A percentile compares a stretch with the other conserved stretches of the same genome.
Conservation (phyloP, 2,888 invertebrate species). For the Chirona hameri region DNA sequence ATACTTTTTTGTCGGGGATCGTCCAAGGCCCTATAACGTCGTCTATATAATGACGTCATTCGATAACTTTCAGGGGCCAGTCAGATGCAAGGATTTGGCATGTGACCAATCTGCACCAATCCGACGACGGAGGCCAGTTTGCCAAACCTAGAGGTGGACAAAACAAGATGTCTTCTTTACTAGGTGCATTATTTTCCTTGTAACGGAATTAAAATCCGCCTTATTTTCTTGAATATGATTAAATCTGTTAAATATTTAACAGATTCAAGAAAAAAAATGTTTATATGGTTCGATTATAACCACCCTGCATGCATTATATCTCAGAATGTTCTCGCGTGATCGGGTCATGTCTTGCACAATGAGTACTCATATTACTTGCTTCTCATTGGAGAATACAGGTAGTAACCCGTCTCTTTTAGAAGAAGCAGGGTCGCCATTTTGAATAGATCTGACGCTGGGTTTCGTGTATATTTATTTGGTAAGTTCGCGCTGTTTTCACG, state of each 20-base stretch:
- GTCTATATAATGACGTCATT: too few species aligned
- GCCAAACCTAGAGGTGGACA: not conserved
- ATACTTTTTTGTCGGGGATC: too few species aligned
- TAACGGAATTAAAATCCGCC: not conserved
- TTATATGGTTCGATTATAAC: not conserved
- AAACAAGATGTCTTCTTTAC: not conserved
- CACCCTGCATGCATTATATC: not conserved
- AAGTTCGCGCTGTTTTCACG: too few species aligned
- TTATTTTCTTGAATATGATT: not conserved
- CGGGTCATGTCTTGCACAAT: not conserved
- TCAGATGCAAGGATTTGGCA: not conserved
- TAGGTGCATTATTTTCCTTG: not conserved
- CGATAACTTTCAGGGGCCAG: not conserved
- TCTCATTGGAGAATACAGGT: too few species aligned
- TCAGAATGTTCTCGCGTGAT: not conserved
- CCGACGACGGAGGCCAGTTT: not conserved
- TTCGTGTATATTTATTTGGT: not conserved
- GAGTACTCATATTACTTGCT: not conserved
- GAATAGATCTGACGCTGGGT: not conserved
- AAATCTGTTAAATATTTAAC: not conserved
- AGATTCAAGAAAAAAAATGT: not conserved
- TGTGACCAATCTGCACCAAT: constrained; percentile 26
- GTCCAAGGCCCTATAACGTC: too few species aligned
- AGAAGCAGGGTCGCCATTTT: not conserved
- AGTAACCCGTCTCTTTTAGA: not conserved